phyloP scores from a whole-genome alignment of 2,113 vertebrate genomes.

The Rallus limicola region DNA sequence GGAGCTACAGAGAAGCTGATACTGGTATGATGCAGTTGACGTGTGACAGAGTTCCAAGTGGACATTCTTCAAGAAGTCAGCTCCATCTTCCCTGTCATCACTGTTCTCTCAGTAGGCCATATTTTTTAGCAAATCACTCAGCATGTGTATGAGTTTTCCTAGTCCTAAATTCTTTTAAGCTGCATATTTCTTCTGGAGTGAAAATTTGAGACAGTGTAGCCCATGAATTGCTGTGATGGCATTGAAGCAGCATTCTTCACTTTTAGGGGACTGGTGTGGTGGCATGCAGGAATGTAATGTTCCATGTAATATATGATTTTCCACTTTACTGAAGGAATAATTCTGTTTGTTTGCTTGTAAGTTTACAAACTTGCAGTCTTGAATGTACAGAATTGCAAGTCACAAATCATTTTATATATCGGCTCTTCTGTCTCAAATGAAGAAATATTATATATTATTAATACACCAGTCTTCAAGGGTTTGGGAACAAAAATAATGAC shows the following conservation, averaged over 20 bases:
- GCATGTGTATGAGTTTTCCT: neutral
- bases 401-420: neutral
- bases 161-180: neutral
- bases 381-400: neutral
- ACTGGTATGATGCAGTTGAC: neutral
- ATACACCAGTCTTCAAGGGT: neutral
- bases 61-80: neutral
- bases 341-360: neutral
- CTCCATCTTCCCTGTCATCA: neutral
- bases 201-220: neutral
- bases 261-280: neutral
- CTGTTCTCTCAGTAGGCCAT: neutral
- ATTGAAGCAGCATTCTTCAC: neutral
- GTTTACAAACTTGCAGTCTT: conserved; percentile 4
- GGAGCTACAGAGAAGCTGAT: neutral
- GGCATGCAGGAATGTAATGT: neutral
- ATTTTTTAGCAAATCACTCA: neutral
- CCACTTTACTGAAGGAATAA: conserved; percentile 13
- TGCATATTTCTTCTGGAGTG: neutral
- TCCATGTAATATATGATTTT: conserved; percentile 17
- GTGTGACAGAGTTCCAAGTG: neutral
- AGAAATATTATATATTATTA: neutral
- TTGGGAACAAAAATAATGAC: neutral
- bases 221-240: neutral
- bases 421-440: neutral